Evolutionary conservation across 2,888 invertebrate genomes (phyloP).

Genomic region (Ormyrus rosae): DNA sequence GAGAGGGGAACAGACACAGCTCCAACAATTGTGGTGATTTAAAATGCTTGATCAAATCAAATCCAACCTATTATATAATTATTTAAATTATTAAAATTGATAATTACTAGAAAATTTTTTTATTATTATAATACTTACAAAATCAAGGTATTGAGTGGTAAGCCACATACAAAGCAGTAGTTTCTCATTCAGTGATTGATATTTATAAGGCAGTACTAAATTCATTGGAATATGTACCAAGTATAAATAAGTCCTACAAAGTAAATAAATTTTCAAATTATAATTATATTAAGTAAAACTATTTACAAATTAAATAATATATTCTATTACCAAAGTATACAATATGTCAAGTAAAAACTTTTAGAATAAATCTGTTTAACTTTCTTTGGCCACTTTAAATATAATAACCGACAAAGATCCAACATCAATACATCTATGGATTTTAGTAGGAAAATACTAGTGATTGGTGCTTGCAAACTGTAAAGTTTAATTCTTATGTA

Average conservation of each 20-base stretch:
- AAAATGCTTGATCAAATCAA: conserved; percentile 36
- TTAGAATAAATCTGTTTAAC: conserved; percentile 35
- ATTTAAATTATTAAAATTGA: too few relatives aligned
- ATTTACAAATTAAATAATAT: not conserved
- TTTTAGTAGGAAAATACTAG: conserved; percentile 45
- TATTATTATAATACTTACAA: conserved; percentile 38
- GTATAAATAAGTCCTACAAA: conserved; percentile 42
- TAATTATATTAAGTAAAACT: not conserved
- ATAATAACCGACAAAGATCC: conserved; percentile 42
- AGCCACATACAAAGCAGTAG: conserved; percentile 44
- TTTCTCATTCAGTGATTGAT: conserved; percentile 39
- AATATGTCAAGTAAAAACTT: conserved; percentile 38
- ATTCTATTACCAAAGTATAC: conserved; percentile 47
- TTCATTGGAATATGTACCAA: conserved; percentile 41
- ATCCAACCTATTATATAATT: conserved; percentile 24
- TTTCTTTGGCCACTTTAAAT: conserved; percentile 43
- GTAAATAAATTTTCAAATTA: not conserved
- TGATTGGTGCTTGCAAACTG: conserved; percentile 45
- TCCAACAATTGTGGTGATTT: conserved; percentile 29
- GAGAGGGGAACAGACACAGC: conserved; percentile 38
- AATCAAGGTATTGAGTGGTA: conserved; percentile 35
- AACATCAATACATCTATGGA: conserved; percentile 40
- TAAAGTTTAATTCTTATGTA: conserved; percentile 1
- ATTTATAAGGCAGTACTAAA: conserved; percentile 41
- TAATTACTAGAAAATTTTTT: not conserved